A percentile compares a stretch with the other conserved stretches of the same genome.
phyloP scores from a whole-genome alignment of 2,113 vertebrate species.

The Nothoprocta perdicaria region DNA sequence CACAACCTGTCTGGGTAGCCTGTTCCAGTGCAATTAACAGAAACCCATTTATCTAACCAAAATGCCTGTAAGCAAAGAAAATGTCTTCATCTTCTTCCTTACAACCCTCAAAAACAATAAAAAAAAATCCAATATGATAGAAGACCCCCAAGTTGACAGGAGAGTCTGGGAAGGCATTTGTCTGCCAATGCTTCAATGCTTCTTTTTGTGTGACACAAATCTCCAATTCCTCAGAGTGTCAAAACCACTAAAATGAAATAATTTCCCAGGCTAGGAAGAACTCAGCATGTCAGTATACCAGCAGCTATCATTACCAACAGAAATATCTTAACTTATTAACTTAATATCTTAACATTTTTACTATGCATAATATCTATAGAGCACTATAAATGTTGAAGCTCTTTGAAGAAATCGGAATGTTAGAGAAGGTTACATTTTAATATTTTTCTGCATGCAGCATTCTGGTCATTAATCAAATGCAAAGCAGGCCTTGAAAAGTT shows the following conservation, averaged over 20 bases:
- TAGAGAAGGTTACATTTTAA: background rate
- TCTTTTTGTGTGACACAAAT: background rate
- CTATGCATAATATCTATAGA: background rate
- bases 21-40: too few species aligned
- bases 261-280: background rate
- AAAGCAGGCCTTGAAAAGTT: background rate
- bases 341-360: background rate
- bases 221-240: background rate
- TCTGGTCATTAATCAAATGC: background rate
- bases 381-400: background rate
- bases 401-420: background rate
- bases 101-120: background rate
- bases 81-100: background rate
- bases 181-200: background rate
- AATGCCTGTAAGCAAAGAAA: background rate
- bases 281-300: background rate
- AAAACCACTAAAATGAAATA: background rate
- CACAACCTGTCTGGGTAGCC: too few species aligned
- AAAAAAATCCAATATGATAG: background rate
- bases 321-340: background rate
- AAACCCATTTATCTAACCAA: background rate
- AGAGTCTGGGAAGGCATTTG: background rate
- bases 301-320: background rate
- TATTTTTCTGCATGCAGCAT: background rate
- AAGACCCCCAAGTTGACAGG: background rate